Evolutionary conservation across 2,797 vertebrate genomes (phyloP).

Genomic region (Champsocephalus esox): DNA sequence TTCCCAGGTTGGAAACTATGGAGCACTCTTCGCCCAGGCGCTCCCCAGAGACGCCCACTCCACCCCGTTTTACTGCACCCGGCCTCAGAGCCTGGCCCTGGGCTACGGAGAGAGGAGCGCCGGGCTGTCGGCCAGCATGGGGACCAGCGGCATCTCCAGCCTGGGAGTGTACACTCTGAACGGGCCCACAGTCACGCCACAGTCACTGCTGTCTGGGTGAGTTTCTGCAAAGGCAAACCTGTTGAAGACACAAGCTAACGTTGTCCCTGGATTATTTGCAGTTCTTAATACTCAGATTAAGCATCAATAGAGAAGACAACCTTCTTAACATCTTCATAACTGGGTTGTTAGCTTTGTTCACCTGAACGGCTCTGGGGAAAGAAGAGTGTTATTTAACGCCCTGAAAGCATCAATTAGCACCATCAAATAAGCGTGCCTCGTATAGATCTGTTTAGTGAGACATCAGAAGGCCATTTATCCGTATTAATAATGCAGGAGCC

Average conservation of each 20-base stretch:
- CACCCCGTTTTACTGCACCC: slow-evolving; percentile 94
- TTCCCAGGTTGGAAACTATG: slow-evolving; percentile 90
- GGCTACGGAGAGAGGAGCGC: slow-evolving; percentile 88
- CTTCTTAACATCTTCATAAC: background rate
- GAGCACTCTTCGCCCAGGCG: slow-evolving; percentile 92
- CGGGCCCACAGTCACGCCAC: slow-evolving; percentile 90
- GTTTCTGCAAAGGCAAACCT: background rate
- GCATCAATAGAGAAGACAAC: background rate
- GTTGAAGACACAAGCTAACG: background rate
- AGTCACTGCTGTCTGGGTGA: slow-evolving; percentile 91
- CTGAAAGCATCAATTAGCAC: slow-evolving; percentile 34
- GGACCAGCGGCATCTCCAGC: slow-evolving; percentile 96
- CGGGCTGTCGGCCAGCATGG: slow-evolving; percentile 86
- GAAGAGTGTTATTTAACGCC: slow-evolving; percentile 31
- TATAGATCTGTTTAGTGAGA: slow-evolving; percentile 45
- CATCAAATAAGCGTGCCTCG: slow-evolving; percentile 17
- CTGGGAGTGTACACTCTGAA: slow-evolving; percentile 90
- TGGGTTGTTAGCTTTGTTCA: background rate
- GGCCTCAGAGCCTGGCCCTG: slow-evolving; percentile 94
- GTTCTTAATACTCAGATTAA: background rate
- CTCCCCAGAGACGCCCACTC: slow-evolving; percentile 95
- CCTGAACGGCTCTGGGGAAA: background rate
- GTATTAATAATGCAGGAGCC: slow-evolving; percentile 66
- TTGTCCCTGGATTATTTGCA: background rate
- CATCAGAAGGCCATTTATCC: slow-evolving; percentile 42